Percentiles rank a stretch among this genome's conserved stretches.
Conservation (phyloP, 2,113 vertebrate genomes). For the Fulica atra region DNA sequence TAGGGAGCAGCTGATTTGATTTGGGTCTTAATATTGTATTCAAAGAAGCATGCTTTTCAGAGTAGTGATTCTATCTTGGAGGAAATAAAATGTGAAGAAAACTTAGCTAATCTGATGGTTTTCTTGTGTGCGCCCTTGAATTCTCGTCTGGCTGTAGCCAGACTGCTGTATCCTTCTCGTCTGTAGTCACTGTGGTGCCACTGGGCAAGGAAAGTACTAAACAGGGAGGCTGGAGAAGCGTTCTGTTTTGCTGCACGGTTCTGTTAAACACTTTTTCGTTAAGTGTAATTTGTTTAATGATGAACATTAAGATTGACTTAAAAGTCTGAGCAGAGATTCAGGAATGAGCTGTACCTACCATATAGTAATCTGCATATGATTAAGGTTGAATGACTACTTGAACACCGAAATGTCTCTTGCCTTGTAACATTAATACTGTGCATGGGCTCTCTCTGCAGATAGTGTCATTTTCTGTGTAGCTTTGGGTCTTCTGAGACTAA, state of each 20-base stretch:
- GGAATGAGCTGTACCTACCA: conserved; percentile 67
- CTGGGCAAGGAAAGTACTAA: conserved; percentile 17
- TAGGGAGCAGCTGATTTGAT: conserved; percentile 45
- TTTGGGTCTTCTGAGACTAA: conserved; percentile 52
- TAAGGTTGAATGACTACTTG: conserved; percentile 45
- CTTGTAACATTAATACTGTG: conserved; percentile 52
- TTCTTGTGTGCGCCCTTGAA: conserved; percentile 28
- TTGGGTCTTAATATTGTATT: conserved; percentile 3
- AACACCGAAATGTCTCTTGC: conserved; percentile 47
- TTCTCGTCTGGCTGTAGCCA: conserved; percentile 8
- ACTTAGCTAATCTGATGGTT: conserved; percentile 29
- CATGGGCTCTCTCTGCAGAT: conserved; percentile 55
- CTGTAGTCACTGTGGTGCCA: conserved; percentile 3
- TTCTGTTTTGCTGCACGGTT: conserved; percentile 39
- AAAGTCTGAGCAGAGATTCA: conserved; percentile 40
- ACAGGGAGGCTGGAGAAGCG: neutral
- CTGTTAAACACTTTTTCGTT: conserved; percentile 15
- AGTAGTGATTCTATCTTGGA: conserved; percentile 9
- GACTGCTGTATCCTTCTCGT: neutral
- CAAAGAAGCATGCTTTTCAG: conserved; percentile 35
- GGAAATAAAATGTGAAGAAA: conserved; percentile 34
- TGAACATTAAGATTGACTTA: neutral
- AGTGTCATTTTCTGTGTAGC: conserved; percentile 53
- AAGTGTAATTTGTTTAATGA: neutral
- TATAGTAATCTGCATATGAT: conserved; percentile 75